phyloP scores from a whole-genome alignment of 1,140 invertebrate species.

The Scaptomyza graminum region DNA sequence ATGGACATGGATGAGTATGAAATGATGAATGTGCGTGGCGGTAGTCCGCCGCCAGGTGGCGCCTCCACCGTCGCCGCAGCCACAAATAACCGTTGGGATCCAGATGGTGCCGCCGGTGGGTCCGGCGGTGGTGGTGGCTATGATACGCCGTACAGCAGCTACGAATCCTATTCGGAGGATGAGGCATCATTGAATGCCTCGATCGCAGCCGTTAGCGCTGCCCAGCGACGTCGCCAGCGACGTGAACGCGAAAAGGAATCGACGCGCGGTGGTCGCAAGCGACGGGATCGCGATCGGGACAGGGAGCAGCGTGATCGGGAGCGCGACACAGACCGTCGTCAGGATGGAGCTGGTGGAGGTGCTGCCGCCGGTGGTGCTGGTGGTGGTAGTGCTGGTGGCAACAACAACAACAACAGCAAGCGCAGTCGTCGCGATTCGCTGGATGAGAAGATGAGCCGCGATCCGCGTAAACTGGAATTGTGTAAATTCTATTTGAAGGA shows the following conservation, averaged over 20 bases:
- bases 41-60: constrained; percentile 85
- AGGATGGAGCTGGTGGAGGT: constrained; percentile 32
- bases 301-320: constrained; percentile 75
- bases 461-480: constrained; percentile 94
- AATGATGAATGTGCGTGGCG: constrained; percentile 91
- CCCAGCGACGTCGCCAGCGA: constrained; percentile 71
- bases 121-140: constrained; percentile 47
- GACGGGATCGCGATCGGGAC: constrained; percentile 77
- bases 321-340: constrained; percentile 67
- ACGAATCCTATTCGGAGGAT: constrained; percentile 84
- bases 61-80: constrained; percentile 33
- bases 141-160: constrained; percentile 84
- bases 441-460: constrained; percentile 88
- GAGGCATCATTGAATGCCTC: constrained; percentile 64
- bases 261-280: constrained; percentile 40
- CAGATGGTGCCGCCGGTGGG: neutral
- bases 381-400: constrained; percentile 58
- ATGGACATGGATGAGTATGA: constrained; percentile 88
- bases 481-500: constrained; percentile 99
- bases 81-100: constrained; percentile 10
- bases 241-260: constrained; percentile 33
- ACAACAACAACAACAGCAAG: constrained; percentile 67
- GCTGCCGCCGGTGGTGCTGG: constrained; percentile 48
- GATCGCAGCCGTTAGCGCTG: constrained; percentile 54
- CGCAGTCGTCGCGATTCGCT: constrained; percentile 58